A percentile compares a stretch with the other conserved stretches of the same genome.
Evolutionary conservation across 2,888 invertebrate genomes (phyloP).

Genomic region (Ditylenchus weischeri): DNA sequence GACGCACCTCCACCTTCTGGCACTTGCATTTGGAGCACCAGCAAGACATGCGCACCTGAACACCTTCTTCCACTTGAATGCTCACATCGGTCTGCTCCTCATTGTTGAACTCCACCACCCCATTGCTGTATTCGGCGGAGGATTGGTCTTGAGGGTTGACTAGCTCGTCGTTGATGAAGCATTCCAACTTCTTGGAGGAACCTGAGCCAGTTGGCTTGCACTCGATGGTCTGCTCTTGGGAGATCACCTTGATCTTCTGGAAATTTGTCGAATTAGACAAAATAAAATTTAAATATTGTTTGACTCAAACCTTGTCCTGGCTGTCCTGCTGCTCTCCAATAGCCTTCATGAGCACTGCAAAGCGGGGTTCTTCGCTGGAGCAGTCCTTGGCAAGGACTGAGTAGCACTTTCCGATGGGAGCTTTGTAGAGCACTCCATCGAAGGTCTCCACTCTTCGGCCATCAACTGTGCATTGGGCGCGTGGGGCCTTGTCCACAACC

Average conservation of each 20-base stretch:
- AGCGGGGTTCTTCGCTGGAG: constrained; percentile 41
- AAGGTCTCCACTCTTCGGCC: constrained; percentile 48
- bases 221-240: constrained; percentile 17
- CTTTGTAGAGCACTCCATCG: constrained; percentile 50
- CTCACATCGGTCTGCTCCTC: constrained; percentile 26
- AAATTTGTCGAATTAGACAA: not conserved
- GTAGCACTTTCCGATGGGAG: constrained; percentile 57
- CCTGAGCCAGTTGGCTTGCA: constrained; percentile 21
- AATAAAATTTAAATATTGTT: constrained; percentile 1
- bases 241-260: constrained; percentile 22
- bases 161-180: constrained; percentile 26
- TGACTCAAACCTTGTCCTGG: constrained; percentile 12
- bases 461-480: constrained; percentile 35
- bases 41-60: constrained; percentile 34
- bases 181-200: constrained; percentile 22
- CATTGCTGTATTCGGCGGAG: constrained; percentile 23
- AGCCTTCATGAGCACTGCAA: constrained; percentile 58
- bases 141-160: constrained; percentile 12
- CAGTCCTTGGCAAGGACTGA: constrained; percentile 60
- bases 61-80: constrained; percentile 2
- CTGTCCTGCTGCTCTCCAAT: constrained; percentile 16
- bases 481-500: constrained; percentile 1
- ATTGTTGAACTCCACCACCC: constrained; percentile 25
- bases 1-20: constrained; percentile 38
- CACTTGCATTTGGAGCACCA: constrained; percentile 38